Evolutionary conservation across 2,797 vertebrate genomes (phyloP).

Genomic region (Diplodus puntazzo): DNA sequence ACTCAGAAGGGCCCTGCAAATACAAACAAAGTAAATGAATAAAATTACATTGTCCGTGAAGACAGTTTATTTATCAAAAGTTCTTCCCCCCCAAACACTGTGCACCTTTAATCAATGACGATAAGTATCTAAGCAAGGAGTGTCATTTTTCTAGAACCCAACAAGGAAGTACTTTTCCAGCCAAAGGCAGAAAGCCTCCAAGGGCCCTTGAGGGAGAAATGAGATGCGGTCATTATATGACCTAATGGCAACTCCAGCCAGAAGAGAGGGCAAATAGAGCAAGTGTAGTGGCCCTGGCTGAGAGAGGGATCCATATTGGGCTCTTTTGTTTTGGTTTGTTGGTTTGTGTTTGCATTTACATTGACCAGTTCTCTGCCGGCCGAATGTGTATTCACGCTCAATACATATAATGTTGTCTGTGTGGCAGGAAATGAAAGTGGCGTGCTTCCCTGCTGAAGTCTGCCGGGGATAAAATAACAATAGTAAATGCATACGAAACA

Average conservation of each 20-base stretch:
- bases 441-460: slow-evolving; percentile 39
- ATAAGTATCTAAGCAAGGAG: neutral
- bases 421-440: slow-evolving; percentile 68
- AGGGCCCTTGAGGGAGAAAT: slow-evolving; percentile 76
- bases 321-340: slow-evolving; percentile 78
- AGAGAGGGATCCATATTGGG: slow-evolving; percentile 76
- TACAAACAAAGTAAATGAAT: no score
- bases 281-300: slow-evolving; percentile 67
- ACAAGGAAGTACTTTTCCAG: slow-evolving; percentile 65
- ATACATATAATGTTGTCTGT: slow-evolving; percentile 59
- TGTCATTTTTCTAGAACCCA: slow-evolving; percentile 3
- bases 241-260: slow-evolving; percentile 73
- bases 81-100: no score
- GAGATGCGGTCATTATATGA: slow-evolving; percentile 78
- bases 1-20: no score
- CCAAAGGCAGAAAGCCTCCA: slow-evolving; percentile 61
- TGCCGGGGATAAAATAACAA: slow-evolving; percentile 69
- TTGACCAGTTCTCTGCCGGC: slow-evolving; percentile 57
- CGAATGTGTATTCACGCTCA: slow-evolving; percentile 76
- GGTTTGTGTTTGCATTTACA: slow-evolving; percentile 82
- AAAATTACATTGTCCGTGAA: no score
- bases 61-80: no score
- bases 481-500: slow-evolving; percentile 58
- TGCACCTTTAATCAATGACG: neutral
- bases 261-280: slow-evolving; percentile 77